These are phyloP conservation scores for Upupa epops DNA, from an alignment of 2,113 vertebrate species.

Conservation along the genomic window DNA sequence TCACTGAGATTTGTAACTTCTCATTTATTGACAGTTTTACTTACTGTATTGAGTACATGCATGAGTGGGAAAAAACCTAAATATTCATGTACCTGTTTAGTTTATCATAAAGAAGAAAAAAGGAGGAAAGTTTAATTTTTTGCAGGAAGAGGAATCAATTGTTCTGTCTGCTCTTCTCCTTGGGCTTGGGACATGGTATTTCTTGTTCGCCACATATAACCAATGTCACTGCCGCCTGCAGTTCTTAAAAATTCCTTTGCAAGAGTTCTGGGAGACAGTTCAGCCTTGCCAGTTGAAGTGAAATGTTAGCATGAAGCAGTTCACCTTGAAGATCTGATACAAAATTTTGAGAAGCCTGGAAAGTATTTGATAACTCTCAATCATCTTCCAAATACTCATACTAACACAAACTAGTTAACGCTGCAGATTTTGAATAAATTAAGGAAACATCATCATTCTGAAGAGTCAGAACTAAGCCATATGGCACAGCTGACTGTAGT, in stretches of 20 bases:
- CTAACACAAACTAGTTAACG: neutral
- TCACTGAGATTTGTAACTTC: neutral
- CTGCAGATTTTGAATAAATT: neutral
- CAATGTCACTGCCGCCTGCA: neutral
- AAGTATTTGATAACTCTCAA: rapidly evolving
- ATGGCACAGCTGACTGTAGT: neutral
- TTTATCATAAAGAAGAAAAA: neutral
- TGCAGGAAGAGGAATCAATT: neutral
- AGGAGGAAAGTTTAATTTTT: neutral
- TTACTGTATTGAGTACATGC: neutral
- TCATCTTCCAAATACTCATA: neutral
- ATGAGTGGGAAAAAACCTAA: neutral
- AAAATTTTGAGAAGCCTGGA: neutral
- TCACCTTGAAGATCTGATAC: neutral
- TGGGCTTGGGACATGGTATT: neutral
- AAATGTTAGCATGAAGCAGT: rapidly evolving
- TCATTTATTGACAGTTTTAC: neutral
- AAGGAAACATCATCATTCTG: neutral
- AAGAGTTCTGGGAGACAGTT: neutral
- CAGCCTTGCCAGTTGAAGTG: neutral
- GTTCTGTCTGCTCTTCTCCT: neutral
- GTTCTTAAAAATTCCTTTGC: neutral
- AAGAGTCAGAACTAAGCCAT: neutral
- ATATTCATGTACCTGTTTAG: neutral
- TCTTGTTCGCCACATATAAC: rapidly evolving